These are phyloP conservation scores for Manacus vitellinus DNA, from an alignment of 2,113 vertebrate genomes.

Conservation along the genomic window DNA sequence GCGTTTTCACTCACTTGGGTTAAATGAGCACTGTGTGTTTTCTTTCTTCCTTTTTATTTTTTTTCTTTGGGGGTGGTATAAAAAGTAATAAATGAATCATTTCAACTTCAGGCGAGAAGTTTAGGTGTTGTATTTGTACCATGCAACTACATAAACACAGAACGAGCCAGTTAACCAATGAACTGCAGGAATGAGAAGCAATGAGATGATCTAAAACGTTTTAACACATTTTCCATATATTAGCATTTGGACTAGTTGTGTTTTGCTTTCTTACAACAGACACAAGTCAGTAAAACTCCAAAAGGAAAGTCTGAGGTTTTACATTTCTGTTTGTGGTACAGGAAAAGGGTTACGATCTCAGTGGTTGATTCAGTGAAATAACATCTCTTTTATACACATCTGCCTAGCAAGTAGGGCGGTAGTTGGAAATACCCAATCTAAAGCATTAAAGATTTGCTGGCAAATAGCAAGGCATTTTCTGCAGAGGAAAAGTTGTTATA, in stretches of 20 bases:
- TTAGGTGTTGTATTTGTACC: conserved; percentile 76
- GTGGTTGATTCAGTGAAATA: conserved; percentile 76
- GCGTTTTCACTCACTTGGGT: conserved; percentile 72
- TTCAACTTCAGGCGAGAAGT: conserved; percentile 50
- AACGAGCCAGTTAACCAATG: conserved; percentile 54
- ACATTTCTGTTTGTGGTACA: conserved; percentile 74
- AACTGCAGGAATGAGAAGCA: background rate
- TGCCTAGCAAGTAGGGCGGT: conserved; percentile 71
- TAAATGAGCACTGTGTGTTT: conserved; percentile 70
- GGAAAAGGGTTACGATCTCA: conserved; percentile 73
- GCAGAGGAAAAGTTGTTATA: conserved; percentile 64
- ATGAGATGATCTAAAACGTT: conserved; percentile 12
- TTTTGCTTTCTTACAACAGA: conserved; percentile 52
- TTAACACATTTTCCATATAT: conserved; percentile 66
- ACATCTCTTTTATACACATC: conserved; percentile 76
- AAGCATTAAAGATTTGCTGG: conserved; percentile 78
- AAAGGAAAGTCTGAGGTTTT: conserved; percentile 77
- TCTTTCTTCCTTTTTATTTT: background rate
- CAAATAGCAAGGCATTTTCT: conserved; percentile 70
- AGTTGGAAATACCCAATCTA: conserved; percentile 77
- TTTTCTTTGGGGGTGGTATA: background rate
- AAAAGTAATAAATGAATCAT: conserved; percentile 77
- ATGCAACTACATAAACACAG: conserved; percentile 71
- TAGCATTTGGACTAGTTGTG: conserved; percentile 7
- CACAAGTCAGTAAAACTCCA: conserved; percentile 58